Evolutionary conservation across 1,140 invertebrate genomes (phyloP), one percentile per base, ranked within the genome.

Genomic region (Kradibia gibbosae): DNA sequence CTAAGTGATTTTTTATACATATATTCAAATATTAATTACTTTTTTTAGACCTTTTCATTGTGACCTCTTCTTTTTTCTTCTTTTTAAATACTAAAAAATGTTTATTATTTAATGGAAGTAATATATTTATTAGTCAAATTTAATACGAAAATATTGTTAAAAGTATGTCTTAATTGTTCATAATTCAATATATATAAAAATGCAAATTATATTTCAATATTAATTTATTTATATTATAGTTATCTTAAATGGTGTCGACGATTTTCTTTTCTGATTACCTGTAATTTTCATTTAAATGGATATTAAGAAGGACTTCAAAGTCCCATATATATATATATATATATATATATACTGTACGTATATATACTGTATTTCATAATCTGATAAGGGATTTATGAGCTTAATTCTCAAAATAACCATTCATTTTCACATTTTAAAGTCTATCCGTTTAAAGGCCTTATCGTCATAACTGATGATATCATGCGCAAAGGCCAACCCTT

Each of bases 221-320:
- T n/a, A n/a, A n/a, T n/a, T n/a, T n/a, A n/a, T n/a, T n/a, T n/a
- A n/a, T 39, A 67, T 67, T 20, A 67, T 3, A 31, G 22, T 5
- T 15, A 36, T 22, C 17, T 10, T 65, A 3, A 65, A 65, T 10
- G 15, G 17, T 34, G 22, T n/a, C 5, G 34, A 65, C 11, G 13
- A 36, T 1, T 34, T 36, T 36, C 8, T 1, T 17, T 22, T 7
- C 13, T 34, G 3, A 39, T 39, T 67, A 67, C 36, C 17, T 22
- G 36, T 67, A 39, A 67, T 36, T 67, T 67, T 67, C 62, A 67
- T 67, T 39, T 39, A 4, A 36, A 67, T 22, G 62, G 5, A 39
- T 8, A 67, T 67, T 34, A 67, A 15, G 22, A 67, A 36, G n/a
- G 34, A 22, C 20, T 67, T 67, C 22, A n/a, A n/a, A n/a, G n/a